These are phyloP conservation scores for Caradrina clavipalpis DNA, from an alignment of 2,888 invertebrate species.

Conservation along the genomic window DNA sequence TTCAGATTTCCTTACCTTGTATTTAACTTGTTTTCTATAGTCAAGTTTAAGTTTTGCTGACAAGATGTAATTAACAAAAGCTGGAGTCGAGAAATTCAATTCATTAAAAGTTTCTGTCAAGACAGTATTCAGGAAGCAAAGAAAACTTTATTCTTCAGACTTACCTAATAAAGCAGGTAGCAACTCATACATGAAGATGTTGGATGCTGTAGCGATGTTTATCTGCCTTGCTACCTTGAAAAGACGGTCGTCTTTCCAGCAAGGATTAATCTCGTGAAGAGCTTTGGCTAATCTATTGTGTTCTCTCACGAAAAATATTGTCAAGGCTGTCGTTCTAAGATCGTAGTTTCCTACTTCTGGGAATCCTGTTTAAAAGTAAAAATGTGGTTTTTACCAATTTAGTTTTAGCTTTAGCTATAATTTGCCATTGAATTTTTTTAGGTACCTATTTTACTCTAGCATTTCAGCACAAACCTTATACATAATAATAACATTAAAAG, in stretches of 20 bases:
- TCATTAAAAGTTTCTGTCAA: conserved; percentile 25
- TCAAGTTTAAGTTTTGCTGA: conserved; percentile 16
- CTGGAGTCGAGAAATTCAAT: conserved; percentile 20
- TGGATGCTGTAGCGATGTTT: conserved; percentile 79
- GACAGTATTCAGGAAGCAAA: conserved; percentile 16
- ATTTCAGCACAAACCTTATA: no score
- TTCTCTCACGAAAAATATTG: conserved; percentile 82
- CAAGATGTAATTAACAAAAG: conserved; percentile 27
- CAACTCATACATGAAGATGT: conserved; percentile 82
- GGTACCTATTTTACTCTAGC: no score
- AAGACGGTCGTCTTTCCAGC: conserved; percentile 83
- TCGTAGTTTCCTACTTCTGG: conserved; percentile 79
- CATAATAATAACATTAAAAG: no score
- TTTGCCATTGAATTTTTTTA: no score
- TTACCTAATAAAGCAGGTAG: conserved; percentile 80
- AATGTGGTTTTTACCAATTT: not conserved
- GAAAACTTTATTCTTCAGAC: conserved; percentile 33
- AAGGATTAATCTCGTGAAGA: conserved; percentile 78
- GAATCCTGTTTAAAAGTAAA: conserved; percentile 64
- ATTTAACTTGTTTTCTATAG: conserved; percentile 5
- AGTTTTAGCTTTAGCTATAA: no score
- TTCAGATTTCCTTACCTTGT: not conserved
- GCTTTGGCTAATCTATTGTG: conserved; percentile 80
- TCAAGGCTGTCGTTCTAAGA: conserved; percentile 76
- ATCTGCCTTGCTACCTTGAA: conserved; percentile 83